phyloP scores from a whole-genome alignment of 2,888 invertebrate genomes.

The Mantis religiosa region DNA sequence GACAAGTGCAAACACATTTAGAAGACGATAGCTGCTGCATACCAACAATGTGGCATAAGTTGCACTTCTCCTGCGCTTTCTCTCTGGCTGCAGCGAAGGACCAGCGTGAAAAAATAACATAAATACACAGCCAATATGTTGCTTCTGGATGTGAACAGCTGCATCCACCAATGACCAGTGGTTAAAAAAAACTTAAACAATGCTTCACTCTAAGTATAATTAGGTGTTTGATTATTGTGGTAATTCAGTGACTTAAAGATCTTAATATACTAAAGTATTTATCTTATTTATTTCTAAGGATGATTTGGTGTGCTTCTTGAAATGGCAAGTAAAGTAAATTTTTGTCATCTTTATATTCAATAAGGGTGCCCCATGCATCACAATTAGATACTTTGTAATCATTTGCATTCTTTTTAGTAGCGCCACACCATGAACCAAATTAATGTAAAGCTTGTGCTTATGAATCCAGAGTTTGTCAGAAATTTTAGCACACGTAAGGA shows the following conservation, averaged over 20 bases:
- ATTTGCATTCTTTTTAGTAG: too few species aligned
- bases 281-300: too few species aligned
- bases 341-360: too few species aligned
- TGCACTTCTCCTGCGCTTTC: conserved; percentile 42
- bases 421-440: too few species aligned
- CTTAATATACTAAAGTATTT: background rate
- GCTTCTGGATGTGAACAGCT: background rate
- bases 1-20: background rate
- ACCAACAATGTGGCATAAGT: conserved; percentile 36
- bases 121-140: background rate
- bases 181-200: background rate
- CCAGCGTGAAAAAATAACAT: conserved; percentile 30
- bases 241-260: background rate
- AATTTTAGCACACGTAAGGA: too few species aligned
- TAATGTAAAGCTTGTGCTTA: too few species aligned
- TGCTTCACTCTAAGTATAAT: background rate
- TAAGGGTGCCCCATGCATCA: too few species aligned
- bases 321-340: too few species aligned
- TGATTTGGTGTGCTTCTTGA: too few species aligned
- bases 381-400: too few species aligned
- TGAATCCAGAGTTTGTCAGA: too few species aligned
- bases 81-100: conserved; percentile 40
- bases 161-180: background rate
- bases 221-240: background rate
- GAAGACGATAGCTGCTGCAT: conserved; percentile 19